Evolutionary conservation across 2,888 invertebrate species (phyloP), one percentile per base, ranked within the genome.

Genomic region (Patella caerulea): DNA sequence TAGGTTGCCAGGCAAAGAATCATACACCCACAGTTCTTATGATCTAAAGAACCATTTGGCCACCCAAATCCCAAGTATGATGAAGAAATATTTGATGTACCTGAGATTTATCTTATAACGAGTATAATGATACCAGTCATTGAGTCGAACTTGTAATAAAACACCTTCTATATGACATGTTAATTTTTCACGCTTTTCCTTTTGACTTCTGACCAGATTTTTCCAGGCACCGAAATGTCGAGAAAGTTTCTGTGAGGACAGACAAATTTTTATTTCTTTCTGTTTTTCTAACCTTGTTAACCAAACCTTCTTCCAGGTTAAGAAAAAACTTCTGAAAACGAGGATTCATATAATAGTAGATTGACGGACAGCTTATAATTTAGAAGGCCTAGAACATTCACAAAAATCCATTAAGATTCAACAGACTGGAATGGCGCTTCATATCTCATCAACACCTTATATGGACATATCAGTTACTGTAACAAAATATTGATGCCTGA

Each of bases 121-220:
- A 11, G 87, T 86, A 79, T 85, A 85, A 15, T 78, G 73, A 15
- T 78, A 76, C 88, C 88, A 88, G 3, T 72, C 76, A 7, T 79
- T 78, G 15, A 86, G 73, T 12, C 82, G 81, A 14, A 84, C 84
- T 65, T 85, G 81, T 79, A 87, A 83, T 55, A 87, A 81, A 29
- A 83, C 87, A n/a, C 79, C 79, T 77, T 88, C 87, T 70, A 88
- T 74, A 75, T 82, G 82, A 15, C 79, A 79, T 9, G 86, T 82
- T 3, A 85, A 88, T n/a, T 79, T 78, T n/a, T 80, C 83, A 29
- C 86, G 81, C 12, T 84, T 81, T 9, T 79, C 79, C 55, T 84
- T 84, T 76, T 83, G 79, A 56, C 82, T 76, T 0, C 73, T 74
- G 0, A 88, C 88, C 77, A 84, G 86, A 12, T 81, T 72, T 17